Evolutionary conservation across 2,113 vertebrate genomes (phyloP).

Genomic region (Lipophrys pholis): DNA sequence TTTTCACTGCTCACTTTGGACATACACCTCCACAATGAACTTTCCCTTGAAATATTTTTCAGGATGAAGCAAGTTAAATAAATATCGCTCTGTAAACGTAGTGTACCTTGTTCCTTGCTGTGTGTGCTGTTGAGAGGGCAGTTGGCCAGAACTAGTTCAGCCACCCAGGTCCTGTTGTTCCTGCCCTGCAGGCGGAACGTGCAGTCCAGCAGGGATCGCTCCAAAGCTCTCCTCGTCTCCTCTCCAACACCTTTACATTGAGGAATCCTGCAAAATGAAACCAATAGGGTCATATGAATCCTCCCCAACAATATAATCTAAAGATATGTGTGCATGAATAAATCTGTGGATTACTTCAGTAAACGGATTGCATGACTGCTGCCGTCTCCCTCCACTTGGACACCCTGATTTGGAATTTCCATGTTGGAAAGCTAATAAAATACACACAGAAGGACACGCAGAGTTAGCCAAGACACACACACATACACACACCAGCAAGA

Average conservation of each 20-base stretch:
- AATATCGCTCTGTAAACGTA: background rate
- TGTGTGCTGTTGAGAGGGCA: slow-evolving; percentile 95
- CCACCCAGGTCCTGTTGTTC: slow-evolving; percentile 98
- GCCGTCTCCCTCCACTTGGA: slow-evolving; percentile 97
- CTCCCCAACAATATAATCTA: background rate
- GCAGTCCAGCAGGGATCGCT: slow-evolving; percentile 94
- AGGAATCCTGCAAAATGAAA: slow-evolving; percentile 87
- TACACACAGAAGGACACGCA: background rate
- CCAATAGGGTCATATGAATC: background rate
- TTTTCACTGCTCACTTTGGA: background rate
- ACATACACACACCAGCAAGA: background rate
- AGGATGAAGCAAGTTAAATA: background rate
- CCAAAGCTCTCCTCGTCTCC: slow-evolving; percentile 93
- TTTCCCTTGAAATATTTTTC: background rate
- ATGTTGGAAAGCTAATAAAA: slow-evolving; percentile 88
- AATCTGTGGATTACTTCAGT: slow-evolving; percentile 86
- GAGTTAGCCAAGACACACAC: background rate
- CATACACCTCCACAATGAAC: background rate
- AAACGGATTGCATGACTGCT: slow-evolving; percentile 96
- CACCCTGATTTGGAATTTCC: slow-evolving; percentile 97
- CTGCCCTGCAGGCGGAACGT: slow-evolving; percentile 98
- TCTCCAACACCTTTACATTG: slow-evolving; percentile 93
- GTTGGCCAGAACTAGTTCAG: slow-evolving; percentile 95
- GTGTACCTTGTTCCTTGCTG: slow-evolving; percentile 93
- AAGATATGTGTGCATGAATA: background rate